Conservation (phyloP, 1,140 invertebrate species). For the Camponotus floridanus region DNA sequence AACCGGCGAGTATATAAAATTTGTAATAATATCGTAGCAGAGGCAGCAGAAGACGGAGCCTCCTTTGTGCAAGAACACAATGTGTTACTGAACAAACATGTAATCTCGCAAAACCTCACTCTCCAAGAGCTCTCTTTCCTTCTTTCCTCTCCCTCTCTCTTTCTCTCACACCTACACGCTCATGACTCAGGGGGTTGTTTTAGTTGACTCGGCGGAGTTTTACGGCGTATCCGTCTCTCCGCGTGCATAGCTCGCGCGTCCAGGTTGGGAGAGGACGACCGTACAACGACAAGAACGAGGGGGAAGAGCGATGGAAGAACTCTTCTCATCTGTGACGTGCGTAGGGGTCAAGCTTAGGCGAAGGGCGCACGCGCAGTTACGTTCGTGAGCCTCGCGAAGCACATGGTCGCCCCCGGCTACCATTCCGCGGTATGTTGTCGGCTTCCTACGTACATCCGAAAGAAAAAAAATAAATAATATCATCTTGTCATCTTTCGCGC, state of each 20-base stretch:
- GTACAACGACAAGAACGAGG: constrained; percentile 49
- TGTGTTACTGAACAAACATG: constrained; percentile 18
- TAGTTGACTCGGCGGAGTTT: constrained; percentile 75
- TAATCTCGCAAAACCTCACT: constrained; percentile 20
- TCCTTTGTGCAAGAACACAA: constrained; percentile 40
- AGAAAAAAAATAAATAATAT: constrained; percentile 71
- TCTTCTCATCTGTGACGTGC: constrained; percentile 70
- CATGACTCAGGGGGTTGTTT: constrained; percentile 73
- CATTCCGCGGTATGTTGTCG: constrained; percentile 74
- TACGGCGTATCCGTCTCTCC: constrained; percentile 78
- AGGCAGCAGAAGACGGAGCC: constrained; percentile 1
- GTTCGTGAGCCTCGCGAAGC: constrained; percentile 80
- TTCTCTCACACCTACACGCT: constrained; percentile 57
- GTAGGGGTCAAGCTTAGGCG: constrained; percentile 81
- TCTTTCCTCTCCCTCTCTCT: neutral
- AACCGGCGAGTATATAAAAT: constrained; percentile 21
- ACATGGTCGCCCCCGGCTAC: constrained; percentile 81
- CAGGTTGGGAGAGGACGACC: constrained; percentile 14
- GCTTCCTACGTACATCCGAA: constrained; percentile 52
- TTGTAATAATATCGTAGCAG: neutral
- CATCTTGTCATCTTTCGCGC: constrained; percentile 31
- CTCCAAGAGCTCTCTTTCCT: neutral
- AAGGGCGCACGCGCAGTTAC: constrained; percentile 83
- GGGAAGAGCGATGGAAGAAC: constrained; percentile 55
- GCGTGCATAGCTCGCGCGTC: constrained; percentile 35